These are phyloP conservation scores for Erpetoichthys calabaricus DNA, from an alignment of 2,797 vertebrate species.

Conservation along the genomic window DNA sequence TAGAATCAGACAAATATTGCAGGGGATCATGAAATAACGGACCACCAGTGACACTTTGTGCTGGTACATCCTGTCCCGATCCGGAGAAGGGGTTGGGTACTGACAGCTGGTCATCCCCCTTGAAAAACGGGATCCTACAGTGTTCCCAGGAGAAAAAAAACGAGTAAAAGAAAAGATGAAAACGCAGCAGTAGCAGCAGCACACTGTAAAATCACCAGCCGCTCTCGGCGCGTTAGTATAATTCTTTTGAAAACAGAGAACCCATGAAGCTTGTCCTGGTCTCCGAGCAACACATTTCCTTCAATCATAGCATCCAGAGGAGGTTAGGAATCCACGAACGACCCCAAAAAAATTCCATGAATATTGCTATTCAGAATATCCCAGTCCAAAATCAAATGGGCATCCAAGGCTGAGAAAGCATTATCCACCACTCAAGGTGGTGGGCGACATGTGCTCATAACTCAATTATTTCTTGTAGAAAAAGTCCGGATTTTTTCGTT, in stretches of 20 bases:
- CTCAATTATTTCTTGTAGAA: too few relatives aligned
- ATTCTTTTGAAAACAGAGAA: slow-evolving; percentile 30
- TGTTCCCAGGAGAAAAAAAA: background rate
- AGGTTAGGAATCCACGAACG: background rate
- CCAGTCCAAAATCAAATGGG: too few relatives aligned
- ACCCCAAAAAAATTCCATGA: too few relatives aligned
- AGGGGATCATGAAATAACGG: slow-evolving; percentile 92
- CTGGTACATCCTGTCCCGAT: slow-evolving; percentile 74
- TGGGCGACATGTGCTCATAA: too few relatives aligned
- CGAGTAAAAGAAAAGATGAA: slow-evolving; percentile 10
- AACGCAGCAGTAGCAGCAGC: slow-evolving; percentile 24
- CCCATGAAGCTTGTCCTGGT: slow-evolving; percentile 29
- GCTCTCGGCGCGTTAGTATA: slow-evolving; percentile 18
- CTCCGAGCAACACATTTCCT: slow-evolving; percentile 49
- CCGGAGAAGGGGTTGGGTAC: slow-evolving; percentile 55
- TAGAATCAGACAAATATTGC: slow-evolving; percentile 95
- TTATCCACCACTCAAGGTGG: too few relatives aligned
- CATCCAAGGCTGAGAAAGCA: too few relatives aligned
- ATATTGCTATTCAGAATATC: too few relatives aligned
- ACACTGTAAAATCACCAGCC: slow-evolving; percentile 36
- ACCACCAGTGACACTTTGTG: slow-evolving; percentile 89
- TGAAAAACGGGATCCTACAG: slow-evolving; percentile 28
- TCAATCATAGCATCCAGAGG: slow-evolving; percentile 41
- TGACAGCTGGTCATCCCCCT: slow-evolving; percentile 72
- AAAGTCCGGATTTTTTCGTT: too few relatives aligned